Percentiles rank a stretch among this genome's conserved stretches.
phyloP scores from a whole-genome alignment of 2,888 invertebrate species.

The Cecidostiba fungosa region DNA sequence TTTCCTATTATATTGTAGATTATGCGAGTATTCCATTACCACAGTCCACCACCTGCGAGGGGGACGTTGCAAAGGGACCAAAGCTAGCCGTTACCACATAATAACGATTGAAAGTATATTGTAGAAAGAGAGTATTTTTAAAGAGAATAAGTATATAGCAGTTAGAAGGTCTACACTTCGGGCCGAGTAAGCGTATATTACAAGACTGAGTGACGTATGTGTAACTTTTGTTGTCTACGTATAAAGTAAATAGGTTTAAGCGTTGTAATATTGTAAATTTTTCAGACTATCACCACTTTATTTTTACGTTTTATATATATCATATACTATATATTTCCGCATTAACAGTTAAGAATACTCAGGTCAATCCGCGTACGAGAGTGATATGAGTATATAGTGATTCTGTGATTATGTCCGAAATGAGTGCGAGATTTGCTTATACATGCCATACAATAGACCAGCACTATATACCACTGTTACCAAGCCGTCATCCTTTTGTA shows the following conservation, averaged over 20 bases:
- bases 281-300: no score
- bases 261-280: no score
- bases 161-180: conserved; percentile 48
- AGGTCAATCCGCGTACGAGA: conserved; percentile 17
- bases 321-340: conserved; percentile 13
- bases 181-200: conserved; percentile 46
- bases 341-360: conserved; percentile 57
- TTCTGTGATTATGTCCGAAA: no score
- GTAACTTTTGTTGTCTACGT: no score
- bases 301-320: neutral
- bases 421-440: no score
- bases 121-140: neutral
- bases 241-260: no score
- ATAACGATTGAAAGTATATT: neutral
- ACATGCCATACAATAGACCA: no score
- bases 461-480: conserved; percentile 25
- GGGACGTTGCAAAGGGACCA: conserved; percentile 36
- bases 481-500: conserved; percentile 33
- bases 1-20: no score
- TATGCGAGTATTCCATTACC: no score
- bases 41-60: conserved; percentile 1
- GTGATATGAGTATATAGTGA: neutral
- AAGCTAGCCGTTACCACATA: conserved; percentile 16
- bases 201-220: conserved; percentile 56
- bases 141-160: neutral